Conservation (phyloP, 1,140 invertebrate genomes). For the Zaprionus tsacasi region DNA sequence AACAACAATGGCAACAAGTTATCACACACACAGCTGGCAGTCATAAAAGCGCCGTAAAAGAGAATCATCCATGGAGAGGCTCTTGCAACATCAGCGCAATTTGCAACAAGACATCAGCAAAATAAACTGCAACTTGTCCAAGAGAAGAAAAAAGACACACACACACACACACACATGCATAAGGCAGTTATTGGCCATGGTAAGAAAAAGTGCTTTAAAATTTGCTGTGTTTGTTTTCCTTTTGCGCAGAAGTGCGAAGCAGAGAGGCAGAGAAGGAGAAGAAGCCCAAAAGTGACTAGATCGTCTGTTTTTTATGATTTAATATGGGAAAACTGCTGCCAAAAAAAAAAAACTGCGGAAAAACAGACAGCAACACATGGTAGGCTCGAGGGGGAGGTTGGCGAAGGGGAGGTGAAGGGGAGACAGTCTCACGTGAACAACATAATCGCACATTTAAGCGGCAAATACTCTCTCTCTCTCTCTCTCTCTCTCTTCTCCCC, state of each 20-base stretch:
- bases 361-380: conserved; percentile 28
- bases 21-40: conserved; percentile 43
- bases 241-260: conserved; percentile 23
- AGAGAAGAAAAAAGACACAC: conserved; percentile 9
- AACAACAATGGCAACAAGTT: conserved; percentile 37
- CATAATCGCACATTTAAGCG: conserved; percentile 55
- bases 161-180: background rate
- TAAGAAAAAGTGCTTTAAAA: conserved; percentile 40
- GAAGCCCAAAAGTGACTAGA: conserved; percentile 31
- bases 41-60: conserved; percentile 47
- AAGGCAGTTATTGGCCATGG: conserved; percentile 26
- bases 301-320: conserved; percentile 54
- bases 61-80: conserved; percentile 37
- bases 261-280: background rate
- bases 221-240: conserved; percentile 31
- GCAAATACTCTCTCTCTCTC: background rate
- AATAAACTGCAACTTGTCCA: conserved; percentile 42
- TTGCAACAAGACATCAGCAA: conserved; percentile 41
- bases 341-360: conserved; percentile 28
- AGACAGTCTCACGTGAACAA: conserved; percentile 42
- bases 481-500: no score
- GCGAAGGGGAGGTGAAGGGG: background rate
- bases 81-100: conserved; percentile 54
- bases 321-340: conserved; percentile 52
- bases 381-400: background rate